A percentile compares a stretch with the other conserved stretches of the same genome.
These are phyloP conservation scores for Corythoichthys intestinalis DNA, from an alignment of 2,113 vertebrate genomes.

Conservation along the genomic window DNA sequence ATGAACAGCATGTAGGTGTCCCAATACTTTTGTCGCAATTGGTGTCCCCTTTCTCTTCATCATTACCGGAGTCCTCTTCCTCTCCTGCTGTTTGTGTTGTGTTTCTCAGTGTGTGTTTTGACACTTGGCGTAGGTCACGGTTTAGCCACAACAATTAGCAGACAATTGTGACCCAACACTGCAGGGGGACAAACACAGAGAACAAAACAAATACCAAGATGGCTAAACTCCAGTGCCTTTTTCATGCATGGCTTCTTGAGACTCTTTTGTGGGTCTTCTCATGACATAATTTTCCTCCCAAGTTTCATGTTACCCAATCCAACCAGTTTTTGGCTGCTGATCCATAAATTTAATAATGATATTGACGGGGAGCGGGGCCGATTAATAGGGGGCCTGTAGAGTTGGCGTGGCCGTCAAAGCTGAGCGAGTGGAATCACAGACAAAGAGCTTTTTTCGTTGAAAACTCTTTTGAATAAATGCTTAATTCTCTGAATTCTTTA, in stretches of 20 bases:
- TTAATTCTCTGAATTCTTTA: no score
- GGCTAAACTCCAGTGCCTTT: not conserved
- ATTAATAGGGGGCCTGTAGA: no score
- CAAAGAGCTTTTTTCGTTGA: no score
- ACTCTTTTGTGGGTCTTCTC: not conserved
- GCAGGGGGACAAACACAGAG: conserved; percentile 32
- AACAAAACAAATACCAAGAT: not conserved
- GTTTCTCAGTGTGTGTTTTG: conserved; percentile 52
- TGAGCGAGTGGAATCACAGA: no score
- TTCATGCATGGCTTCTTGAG: no score
- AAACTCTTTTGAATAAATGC: no score
- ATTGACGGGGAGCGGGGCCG: no score
- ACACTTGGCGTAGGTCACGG: conserved; percentile 75
- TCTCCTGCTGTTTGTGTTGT: conserved; percentile 42
- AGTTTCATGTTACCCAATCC: not conserved
- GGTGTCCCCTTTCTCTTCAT: not conserved
- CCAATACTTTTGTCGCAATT: conserved; percentile 1
- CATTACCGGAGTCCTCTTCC: conserved; percentile 27
- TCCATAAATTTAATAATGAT: no score
- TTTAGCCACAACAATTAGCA: conserved; percentile 73
- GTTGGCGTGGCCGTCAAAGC: no score
- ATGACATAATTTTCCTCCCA: no score
- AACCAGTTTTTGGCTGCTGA: no score
- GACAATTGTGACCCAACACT: conserved; percentile 62
- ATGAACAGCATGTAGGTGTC: not conserved